Evolutionary conservation across 2,888 invertebrate genomes (phyloP).

Genomic region (Sicus ferrugineus): DNA sequence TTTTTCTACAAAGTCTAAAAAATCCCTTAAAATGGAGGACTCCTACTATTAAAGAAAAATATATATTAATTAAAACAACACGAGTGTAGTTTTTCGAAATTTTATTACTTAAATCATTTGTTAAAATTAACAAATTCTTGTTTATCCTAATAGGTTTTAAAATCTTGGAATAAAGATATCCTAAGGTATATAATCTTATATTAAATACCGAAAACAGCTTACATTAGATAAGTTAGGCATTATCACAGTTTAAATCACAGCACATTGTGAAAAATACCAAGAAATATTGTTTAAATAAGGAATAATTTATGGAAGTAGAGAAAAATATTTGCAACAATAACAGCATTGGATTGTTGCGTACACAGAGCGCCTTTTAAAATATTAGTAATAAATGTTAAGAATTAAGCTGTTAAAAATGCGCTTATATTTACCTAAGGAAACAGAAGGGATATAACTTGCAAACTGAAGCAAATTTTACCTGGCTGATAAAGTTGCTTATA

Average conservation of each 20-base stretch:
- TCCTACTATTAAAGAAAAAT: background rate
- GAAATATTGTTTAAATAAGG: background rate
- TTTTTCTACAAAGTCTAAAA: conserved; percentile 9
- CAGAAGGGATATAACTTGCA: no score
- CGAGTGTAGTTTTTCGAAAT: conserved; percentile 6
- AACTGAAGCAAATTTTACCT: no score
- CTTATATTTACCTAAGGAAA: no score
- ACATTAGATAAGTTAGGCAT: background rate
- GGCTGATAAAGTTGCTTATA: no score
- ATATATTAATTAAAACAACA: conserved; percentile 26
- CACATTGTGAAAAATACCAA: background rate
- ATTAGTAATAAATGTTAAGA: no score
- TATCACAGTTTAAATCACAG: conserved; percentile 11
- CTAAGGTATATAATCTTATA: conserved; percentile 9
- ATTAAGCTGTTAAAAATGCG: no score
- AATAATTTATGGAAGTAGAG: no score
- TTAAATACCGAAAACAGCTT: conserved; percentile 9
- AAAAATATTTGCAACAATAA: no score
- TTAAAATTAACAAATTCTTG: conserved; percentile 8
- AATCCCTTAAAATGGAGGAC: conserved; percentile 31
- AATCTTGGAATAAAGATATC: background rate
- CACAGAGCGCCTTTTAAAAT: no score
- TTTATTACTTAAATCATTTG: conserved; percentile 20
- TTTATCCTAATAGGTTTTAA: conserved; percentile 5
- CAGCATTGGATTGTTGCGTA: no score